Base-by-base conservation (phyloP, 2,113 vertebrate genomes). In the Callithrix jacchus region DNA sequence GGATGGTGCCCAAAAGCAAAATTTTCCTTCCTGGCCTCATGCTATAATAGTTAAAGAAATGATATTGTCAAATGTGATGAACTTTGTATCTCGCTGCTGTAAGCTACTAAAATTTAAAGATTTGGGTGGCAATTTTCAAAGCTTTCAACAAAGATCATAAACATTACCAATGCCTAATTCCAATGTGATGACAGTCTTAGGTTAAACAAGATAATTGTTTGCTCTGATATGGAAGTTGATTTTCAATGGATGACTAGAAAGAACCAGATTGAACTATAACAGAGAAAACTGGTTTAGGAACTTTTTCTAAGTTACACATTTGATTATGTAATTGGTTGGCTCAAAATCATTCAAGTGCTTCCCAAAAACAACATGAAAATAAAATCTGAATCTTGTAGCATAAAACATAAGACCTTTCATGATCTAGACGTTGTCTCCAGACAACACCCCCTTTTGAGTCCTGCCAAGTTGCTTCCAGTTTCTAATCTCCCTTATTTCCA, bases 81-180 rank as follows among this genome's bases (percentile, higher is more conserved):
- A 64, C 94, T 94, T 92, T 70, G 37, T 71, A 45, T 79, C 76
- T 93, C 42, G 47, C 89, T 94, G 30, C 64, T 89, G 70, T 54
- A n/a, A 94, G 87, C 84, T 92, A 89, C 84, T 87, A 68, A 95
- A 96, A 82, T 83, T 70, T 96, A 84, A 94, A 94, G 89, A 87
- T 96, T 82, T 94, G 64, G 35, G 73, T 88, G 74, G 83, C 37
- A 68, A 79, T 93, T 93, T 94, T 88, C 64, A 96, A 47, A 96
- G 79, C 64, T 96, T 96, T 87, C 86, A 82, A 95, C 73, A 70
- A 93, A 85, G 93, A 93, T 77, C 76, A 86, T 87, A 91, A 91
- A 91, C 76, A 83, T 32, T 20, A 84, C 47, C 92, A 96, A 84
- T 76, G 40, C 25, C 40, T 91, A 66, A 81, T 54, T 84, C 71